A percentile compares a stretch with the other conserved stretches of the same genome.
These are phyloP conservation scores for Thymelicus sylvestris DNA, from an alignment of 2,888 invertebrate species.

Conservation along the genomic window DNA sequence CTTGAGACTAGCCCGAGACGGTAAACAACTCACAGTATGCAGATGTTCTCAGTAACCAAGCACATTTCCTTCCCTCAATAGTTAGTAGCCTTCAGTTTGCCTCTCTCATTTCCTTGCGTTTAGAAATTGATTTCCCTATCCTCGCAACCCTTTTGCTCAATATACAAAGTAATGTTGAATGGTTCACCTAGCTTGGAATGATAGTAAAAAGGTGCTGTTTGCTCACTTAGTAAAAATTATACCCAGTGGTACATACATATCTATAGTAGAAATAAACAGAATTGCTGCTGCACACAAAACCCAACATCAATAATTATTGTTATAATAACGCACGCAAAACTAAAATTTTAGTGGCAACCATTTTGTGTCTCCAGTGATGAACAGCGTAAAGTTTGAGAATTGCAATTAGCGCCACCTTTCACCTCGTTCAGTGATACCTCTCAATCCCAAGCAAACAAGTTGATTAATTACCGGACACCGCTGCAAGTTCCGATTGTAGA, in stretches of 20 bases:
- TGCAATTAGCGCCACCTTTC: constrained; percentile 63
- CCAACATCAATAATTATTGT: too few relatives aligned
- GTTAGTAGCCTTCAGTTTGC: constrained; percentile 65
- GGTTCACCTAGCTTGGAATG: not conserved
- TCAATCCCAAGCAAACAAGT: constrained; percentile 65
- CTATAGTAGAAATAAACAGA: too few relatives aligned
- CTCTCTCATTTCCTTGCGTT: constrained; percentile 54
- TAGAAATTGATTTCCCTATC: constrained; percentile 59
- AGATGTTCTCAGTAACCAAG: constrained; percentile 71
- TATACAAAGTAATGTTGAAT: constrained; percentile 58
- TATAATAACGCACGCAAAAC: not conserved
- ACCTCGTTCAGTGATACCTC: constrained; percentile 55
- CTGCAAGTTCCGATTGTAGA: constrained; percentile 57
- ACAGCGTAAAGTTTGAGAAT: constrained; percentile 57
- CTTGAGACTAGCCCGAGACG: constrained; percentile 71
- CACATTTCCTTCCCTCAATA: constrained; percentile 69
- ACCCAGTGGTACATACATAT: too few relatives aligned
- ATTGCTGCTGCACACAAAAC: too few relatives aligned
- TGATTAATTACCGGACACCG: constrained; percentile 67
- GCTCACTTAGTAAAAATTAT: not conserved
- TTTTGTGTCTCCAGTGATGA: constrained; percentile 6
- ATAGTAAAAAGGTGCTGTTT: not conserved
- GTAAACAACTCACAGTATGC: constrained; percentile 81
- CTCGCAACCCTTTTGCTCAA: constrained; percentile 65
- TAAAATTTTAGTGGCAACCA: not conserved